These are phyloP conservation scores for Microctenopoma steveboyesi DNA, from an alignment of 2,797 vertebrate genomes.

Conservation along the genomic window DNA sequence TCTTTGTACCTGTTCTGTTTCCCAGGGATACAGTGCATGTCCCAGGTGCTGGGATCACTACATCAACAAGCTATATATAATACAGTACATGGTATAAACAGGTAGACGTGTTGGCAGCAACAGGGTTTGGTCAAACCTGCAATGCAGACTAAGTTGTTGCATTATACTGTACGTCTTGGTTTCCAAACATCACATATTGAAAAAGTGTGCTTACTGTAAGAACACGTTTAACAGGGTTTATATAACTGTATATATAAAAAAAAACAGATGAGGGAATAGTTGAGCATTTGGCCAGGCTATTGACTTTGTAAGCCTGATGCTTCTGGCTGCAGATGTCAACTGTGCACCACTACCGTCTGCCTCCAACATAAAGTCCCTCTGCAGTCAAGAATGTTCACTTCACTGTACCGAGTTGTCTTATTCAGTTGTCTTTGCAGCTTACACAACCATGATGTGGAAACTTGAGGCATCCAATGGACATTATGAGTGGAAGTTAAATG, in stretches of 20 bases:
- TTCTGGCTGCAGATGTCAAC: no score
- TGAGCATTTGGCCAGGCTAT: neutral
- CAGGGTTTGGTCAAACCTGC: neutral
- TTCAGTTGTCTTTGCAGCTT: no score
- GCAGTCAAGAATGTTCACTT: neutral
- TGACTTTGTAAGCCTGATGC: no score
- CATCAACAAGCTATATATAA: constrained; percentile 13
- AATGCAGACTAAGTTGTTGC: neutral
- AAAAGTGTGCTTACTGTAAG: no score
- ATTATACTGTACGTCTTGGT: neutral
- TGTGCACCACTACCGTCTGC: no score
- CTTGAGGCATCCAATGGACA: neutral
- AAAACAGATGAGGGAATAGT: no score
- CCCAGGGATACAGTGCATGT: constrained; percentile 11
- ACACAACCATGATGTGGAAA: neutral
- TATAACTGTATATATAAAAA: no score
- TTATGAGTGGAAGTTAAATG: neutral
- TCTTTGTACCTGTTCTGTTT: constrained; percentile 10
- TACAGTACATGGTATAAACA: constrained; percentile 7
- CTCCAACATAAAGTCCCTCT: no score
- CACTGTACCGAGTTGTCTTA: no score
- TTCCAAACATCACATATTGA: neutral
- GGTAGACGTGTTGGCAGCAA: constrained; percentile 1
- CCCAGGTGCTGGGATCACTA: neutral
- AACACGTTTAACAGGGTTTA: no score